phyloP scores from a whole-genome alignment of 2,113 vertebrate species.

The Podarcis cretensis region DNA sequence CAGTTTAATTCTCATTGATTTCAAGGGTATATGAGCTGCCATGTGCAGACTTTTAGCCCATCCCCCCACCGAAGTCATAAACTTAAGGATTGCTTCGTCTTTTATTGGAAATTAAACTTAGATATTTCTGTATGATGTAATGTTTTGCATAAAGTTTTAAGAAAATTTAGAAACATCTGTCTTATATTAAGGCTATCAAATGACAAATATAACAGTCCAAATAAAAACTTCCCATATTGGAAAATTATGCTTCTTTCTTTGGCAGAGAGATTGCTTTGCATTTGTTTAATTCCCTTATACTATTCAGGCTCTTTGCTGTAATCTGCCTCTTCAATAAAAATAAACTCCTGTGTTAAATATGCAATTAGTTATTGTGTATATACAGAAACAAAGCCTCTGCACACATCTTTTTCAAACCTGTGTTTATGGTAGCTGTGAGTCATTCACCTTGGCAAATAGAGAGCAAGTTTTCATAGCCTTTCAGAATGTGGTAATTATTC shows the following conservation, averaged over 20 bases:
- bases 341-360: not conserved
- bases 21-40: no score
- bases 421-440: accelerated
- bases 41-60: no score
- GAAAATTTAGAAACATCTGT: not conserved
- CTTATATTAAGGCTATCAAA: not conserved
- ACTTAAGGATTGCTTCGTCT: not conserved
- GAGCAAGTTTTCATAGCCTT: not conserved
- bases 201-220: not conserved
- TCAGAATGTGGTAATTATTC: not conserved
- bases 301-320: not conserved
- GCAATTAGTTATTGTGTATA: not conserved
- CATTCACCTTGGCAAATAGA: constrained; percentile 4
- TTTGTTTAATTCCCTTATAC: not conserved
- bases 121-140: not conserved
- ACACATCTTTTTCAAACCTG: not conserved
- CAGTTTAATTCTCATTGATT: not conserved
- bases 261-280: not conserved
- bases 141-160: not conserved
- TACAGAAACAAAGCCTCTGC: not conserved
- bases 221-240: not conserved
- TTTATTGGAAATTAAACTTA: not conserved
- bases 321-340: not conserved
- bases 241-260: not conserved
- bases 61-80: not conserved